Evolutionary conservation across 1,140 invertebrate genomes (phyloP), one percentile per base, ranked within the genome.

Genomic region (Leptinotarsa lineolata): DNA sequence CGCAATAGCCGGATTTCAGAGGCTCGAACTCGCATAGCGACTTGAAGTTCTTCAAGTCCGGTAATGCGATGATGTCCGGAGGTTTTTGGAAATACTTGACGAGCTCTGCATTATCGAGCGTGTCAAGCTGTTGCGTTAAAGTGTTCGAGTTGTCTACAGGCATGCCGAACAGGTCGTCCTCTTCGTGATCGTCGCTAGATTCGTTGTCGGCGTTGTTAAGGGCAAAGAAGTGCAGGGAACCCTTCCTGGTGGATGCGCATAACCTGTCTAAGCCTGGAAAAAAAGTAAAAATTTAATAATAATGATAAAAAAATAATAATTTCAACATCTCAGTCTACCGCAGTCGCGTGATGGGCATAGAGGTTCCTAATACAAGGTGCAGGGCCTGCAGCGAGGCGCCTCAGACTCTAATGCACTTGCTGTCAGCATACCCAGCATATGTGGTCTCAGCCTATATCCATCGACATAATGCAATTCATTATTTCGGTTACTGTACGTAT

Each of bases 191-290:
- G 74, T 92, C 91, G 2, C 88, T 87, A 2, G 88, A 88, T 77
- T 92, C 90, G 73, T 90, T 91, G 76, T 92, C 91, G 3, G 88
- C 87, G 45, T 91, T 90, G 60, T 89, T 90, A 3, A 94, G 85
- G 24, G 92, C 90, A 82, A 94, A 96, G 82, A 97, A 95, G 78
- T 94, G 91, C 61, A 97, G 87, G 66, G 91, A 90, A 2, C 95
- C 95, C 71, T 90, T 88, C 69, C 88, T 90, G 1, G 94, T 95
- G 70, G 92, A 93, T 6, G 91, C 92, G 84, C 95, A 96, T 20
- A 97, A 85, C 68, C 94, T 88, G 80, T 96, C 95, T 63, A 96
- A 88, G 84, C 90, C 90, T 91, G 73, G 58, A 18, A 18, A 76
- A 74, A 67, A 72, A 20, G 63, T 64, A 21, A 30, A 8, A 24